Base-by-base conservation (phyloP, 2,888 invertebrate species). In the Tetramorium bicarinatum region DNA sequence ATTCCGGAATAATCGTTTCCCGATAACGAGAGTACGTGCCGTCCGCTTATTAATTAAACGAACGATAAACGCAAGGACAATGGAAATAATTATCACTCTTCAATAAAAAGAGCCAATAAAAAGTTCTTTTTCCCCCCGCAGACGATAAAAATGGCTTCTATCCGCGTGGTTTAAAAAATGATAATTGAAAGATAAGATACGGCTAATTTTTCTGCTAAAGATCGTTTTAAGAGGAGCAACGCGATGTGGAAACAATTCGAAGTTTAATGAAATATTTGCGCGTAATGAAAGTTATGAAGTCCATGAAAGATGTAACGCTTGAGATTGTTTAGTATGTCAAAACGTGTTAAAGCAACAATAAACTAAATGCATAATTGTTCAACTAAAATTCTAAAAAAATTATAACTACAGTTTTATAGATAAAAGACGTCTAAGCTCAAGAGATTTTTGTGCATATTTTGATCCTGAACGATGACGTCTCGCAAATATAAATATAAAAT, bases 1-100 rank as follows among this genome's bases (percentile, higher is more conserved):
- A 87, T 89, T 87, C 64, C 72, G 54, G 81, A 88, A 87, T 87
- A 88, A 90, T 88, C 90, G 88, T 84, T 86, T 81, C 67, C 49
- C 87, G 87, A 90, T 88, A 90, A 84, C 61, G 85, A 66, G 66
- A 41, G 80, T 84, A 84, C 88, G 83, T 71, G 85, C 59, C 29
- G n/a, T 56, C 21, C 15, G 59, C 3, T 76, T 87, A 85, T 86
- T 87, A 89, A 87, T 87, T 89, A 83, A 84, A 80, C 64, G 13
- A 8, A 0, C 25, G 34, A 25, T 38, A 34, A 47, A 34, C 44
- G 29, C n/a, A 44, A 79, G 34, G 21, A 34, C 34, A 34, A 79
- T 71, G 34, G 44, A 79, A 79, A 56, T 47, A 29, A 77, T 79
- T 67, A 79, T 79, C 77, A 56, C 11, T 38, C 18, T 15, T 56